phyloP scores from a whole-genome alignment of 2,113 vertebrate species.

The Sinocyclocheilus anophthalmus region DNA sequence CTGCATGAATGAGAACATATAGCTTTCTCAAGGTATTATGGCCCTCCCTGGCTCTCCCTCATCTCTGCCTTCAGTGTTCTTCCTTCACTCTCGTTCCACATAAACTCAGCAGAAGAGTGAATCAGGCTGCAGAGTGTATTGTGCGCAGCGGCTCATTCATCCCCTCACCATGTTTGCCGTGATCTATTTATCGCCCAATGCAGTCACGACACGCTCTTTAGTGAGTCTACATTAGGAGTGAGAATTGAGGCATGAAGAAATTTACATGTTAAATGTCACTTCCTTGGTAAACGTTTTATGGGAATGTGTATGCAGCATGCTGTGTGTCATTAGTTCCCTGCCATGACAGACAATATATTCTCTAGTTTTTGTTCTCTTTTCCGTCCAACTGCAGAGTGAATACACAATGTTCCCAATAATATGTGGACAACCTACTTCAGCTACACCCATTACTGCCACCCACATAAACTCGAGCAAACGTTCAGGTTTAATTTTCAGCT shows the following conservation, averaged over 20 bases:
- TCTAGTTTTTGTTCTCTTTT: not conserved
- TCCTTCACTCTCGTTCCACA: not conserved
- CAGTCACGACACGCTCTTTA: not conserved
- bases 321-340: conserved; percentile 12
- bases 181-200: conserved; percentile 28
- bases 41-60: not conserved
- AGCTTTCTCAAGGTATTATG: not conserved
- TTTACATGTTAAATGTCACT: conserved; percentile 19
- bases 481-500: not conserved
- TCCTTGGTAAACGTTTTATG: conserved; percentile 15
- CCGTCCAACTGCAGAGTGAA: not conserved
- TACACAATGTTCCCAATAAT: not conserved
- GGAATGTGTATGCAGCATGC: not conserved
- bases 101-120: not conserved
- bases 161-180: conserved; percentile 2
- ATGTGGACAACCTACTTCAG: not conserved
- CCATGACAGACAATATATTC: not conserved
- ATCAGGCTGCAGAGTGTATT: not conserved
- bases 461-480: not conserved
- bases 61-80: not conserved
- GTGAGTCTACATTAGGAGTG: not conserved
- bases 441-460: not conserved
- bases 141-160: conserved; percentile 7
- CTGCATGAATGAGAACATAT: not conserved
- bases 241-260: conserved; percentile 15